These are phyloP conservation scores for Hirtodrosophila histrioides DNA, from an alignment of 2,888 invertebrate genomes.

Conservation along the genomic window DNA sequence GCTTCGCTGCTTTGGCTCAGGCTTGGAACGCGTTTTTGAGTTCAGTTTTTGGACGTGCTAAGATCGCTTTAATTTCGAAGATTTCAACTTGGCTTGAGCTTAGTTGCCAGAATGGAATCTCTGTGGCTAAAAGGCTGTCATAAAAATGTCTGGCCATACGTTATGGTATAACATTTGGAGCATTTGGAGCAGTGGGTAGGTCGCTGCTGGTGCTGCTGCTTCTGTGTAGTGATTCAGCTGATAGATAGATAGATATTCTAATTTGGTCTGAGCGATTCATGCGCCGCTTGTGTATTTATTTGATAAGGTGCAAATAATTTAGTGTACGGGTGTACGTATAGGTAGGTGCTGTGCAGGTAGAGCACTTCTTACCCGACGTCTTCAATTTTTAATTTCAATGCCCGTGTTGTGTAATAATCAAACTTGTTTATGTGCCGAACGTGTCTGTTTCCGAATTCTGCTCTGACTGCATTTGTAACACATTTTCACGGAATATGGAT, in stretches of 20 bases:
- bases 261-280: conserved; percentile 63
- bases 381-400: conserved; percentile 76
- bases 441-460: conserved; percentile 79
- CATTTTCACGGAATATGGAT: conserved; percentile 56
- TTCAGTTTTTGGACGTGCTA: conserved; percentile 57
- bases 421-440: conserved; percentile 75
- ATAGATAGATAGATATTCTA: conserved; percentile 67
- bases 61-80: conserved; percentile 68
- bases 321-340: conserved; percentile 12
- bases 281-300: conserved; percentile 62
- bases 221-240: conserved; percentile 13
- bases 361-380: conserved; percentile 30
- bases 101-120: conserved; percentile 46
- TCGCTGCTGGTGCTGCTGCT: conserved; percentile 7
- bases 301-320: conserved; percentile 78
- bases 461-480: conserved; percentile 66
- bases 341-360: conserved; percentile 14
- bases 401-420: conserved; percentile 78
- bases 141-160: conserved; percentile 10
- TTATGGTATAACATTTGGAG: background rate
- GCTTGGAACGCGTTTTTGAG: conserved; percentile 69
- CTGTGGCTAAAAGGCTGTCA: conserved; percentile 29
- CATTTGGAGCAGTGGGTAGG: conserved; percentile 15
- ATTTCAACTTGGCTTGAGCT: conserved; percentile 30
- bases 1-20: conserved; percentile 38